These are phyloP conservation scores for Helicoverpa zea DNA, from an alignment of 1,140 invertebrate genomes.

Conservation along the genomic window DNA sequence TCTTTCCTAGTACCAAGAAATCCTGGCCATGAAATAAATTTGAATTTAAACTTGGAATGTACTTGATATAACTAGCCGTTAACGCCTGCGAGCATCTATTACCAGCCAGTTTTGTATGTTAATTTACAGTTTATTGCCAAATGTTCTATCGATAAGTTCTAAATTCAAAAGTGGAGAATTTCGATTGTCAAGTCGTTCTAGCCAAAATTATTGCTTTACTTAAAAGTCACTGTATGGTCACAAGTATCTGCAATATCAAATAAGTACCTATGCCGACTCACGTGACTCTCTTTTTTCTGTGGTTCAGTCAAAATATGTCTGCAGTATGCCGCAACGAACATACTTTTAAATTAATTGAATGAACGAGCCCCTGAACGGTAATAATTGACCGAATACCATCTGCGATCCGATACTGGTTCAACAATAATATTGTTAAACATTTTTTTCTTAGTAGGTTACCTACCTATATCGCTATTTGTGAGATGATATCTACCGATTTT, in stretches of 20 bases:
- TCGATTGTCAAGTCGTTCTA: no score
- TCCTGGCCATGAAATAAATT: conserved; percentile 8
- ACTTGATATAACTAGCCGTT: not conserved
- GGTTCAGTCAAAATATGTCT: not conserved
- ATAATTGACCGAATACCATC: conserved; percentile 20
- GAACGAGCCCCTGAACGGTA: conserved; percentile 14
- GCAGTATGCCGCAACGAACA: conserved; percentile 21
- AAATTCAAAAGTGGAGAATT: not conserved
- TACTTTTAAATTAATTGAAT: conserved; percentile 36
- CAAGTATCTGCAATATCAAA: no score
- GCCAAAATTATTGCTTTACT: no score
- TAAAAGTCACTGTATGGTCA: no score
- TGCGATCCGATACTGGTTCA: not conserved
- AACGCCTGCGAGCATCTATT: not conserved
- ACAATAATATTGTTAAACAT: not conserved
- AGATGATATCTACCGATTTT: not conserved
- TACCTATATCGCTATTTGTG: no score
- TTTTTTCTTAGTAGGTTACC: not conserved
- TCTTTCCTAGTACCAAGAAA: not conserved
- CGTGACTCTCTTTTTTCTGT: no score
- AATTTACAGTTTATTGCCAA: not conserved
- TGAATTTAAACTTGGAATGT: not conserved
- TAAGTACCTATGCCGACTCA: no score
- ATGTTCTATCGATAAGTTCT: not conserved
- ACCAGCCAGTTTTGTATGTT: not conserved